Percentiles rank a stretch among this genome's conserved stretches.
Evolutionary conservation across 92 coral and sea anemone genomes (phyloP).

Genomic region (Pocillopora meandrina): DNA sequence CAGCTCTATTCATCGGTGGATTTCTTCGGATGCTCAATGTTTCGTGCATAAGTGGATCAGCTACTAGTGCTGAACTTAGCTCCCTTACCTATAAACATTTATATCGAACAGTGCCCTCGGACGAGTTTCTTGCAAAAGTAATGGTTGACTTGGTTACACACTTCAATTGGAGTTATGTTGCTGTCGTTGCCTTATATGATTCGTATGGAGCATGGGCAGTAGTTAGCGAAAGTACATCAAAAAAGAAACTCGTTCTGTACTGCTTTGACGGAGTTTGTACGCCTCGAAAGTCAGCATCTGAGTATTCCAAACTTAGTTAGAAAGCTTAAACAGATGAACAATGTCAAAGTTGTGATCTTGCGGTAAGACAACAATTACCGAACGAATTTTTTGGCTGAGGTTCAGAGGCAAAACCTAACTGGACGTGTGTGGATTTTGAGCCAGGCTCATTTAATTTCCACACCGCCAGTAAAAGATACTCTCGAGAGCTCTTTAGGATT

Average conservation of each 20-base stretch:
- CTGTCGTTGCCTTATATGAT: not conserved
- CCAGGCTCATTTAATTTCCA: not conserved
- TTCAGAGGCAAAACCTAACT: not conserved
- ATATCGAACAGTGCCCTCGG: not conserved
- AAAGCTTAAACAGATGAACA: not conserved
- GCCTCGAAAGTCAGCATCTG: no score
- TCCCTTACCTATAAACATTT: not conserved
- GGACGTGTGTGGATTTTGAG: slow-evolving; percentile 7
- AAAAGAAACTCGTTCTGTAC: not conserved
- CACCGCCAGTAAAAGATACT: not conserved
- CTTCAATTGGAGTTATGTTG: slow-evolving; percentile 13
- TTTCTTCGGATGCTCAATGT: not conserved
- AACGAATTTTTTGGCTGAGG: not conserved
- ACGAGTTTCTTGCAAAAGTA: not conserved
- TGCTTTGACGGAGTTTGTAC: slow-evolving; percentile 2
- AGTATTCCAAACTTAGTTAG: not conserved
- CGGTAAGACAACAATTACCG: not conserved
- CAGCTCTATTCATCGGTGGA: not conserved
- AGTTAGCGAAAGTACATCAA: not conserved
- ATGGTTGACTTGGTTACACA: not conserved
- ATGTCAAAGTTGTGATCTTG: not conserved
- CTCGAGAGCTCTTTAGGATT: not conserved
- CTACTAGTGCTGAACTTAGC: not conserved
- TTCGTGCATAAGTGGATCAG: not conserved
- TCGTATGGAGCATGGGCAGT: slow-evolving; percentile 5